A percentile compares a stretch with the other conserved stretches of the same genome.
phyloP scores from a whole-genome alignment of 1,140 invertebrate species.

The Araneus ventricosus region DNA sequence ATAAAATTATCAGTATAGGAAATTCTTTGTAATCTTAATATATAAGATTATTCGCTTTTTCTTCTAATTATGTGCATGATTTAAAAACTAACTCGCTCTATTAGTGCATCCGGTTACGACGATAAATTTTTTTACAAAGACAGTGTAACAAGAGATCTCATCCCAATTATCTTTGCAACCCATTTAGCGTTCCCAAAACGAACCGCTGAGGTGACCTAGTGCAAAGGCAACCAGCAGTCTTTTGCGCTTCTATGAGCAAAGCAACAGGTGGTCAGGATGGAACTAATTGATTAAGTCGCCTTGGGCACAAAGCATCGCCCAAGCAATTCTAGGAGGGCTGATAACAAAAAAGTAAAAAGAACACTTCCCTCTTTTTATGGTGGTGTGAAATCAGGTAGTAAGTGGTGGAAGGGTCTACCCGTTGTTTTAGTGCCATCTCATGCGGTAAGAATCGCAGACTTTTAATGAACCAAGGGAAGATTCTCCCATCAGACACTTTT shows the following conservation, averaged over 20 bases:
- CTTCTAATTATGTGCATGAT: background rate
- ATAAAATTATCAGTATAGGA: background rate
- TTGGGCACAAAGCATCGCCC: slow-evolving; percentile 1
- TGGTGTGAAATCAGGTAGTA: slow-evolving; percentile 45
- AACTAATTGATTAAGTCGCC: slow-evolving; percentile 63
- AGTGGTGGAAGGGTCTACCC: slow-evolving; percentile 12
- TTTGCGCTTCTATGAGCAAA: slow-evolving; percentile 6
- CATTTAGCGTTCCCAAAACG: slow-evolving; percentile 12
- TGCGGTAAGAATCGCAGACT: slow-evolving; percentile 3
- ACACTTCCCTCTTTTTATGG: slow-evolving; percentile 16
- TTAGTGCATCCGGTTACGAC: slow-evolving; percentile 25
- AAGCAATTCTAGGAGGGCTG: background rate
- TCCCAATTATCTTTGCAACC: slow-evolving; percentile 33
- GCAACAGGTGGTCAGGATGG: slow-evolving; percentile 57
- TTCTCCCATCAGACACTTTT: background rate
- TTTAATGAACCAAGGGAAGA: background rate
- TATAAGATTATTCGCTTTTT: background rate
- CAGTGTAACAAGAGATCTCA: slow-evolving; percentile 36
- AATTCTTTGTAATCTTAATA: background rate
- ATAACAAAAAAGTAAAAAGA: background rate
- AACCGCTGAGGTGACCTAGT: slow-evolving; percentile 46
- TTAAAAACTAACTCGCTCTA: background rate
- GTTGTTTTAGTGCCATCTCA: slow-evolving; percentile 27
- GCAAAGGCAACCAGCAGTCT: background rate
- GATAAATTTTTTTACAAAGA: slow-evolving; percentile 3